Evolutionary conservation across 2,888 invertebrate genomes (phyloP).

Genomic region (Lysandra coridon): DNA sequence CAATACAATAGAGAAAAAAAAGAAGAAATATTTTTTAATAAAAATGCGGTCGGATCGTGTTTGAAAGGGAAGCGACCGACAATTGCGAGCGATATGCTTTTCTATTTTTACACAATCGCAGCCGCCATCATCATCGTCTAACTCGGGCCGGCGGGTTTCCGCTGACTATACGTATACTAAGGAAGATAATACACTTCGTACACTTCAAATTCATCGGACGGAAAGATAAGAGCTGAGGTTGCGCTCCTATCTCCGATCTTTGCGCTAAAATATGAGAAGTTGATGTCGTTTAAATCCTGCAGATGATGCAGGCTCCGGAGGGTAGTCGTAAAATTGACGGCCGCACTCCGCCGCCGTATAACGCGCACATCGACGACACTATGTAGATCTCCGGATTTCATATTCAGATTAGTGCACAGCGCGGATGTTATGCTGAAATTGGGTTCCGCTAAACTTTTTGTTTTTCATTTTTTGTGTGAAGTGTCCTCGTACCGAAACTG

Average conservation of each 20-base stretch:
- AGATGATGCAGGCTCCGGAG: constrained; percentile 9
- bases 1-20: constrained; percentile 27
- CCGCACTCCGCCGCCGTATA: not conserved
- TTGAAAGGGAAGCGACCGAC: constrained; percentile 28
- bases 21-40: constrained; percentile 28
- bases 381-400: constrained; percentile 25
- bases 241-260: constrained; percentile 1
- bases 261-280: constrained; percentile 10
- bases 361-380: not conserved
- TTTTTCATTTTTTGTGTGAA: not conserved
- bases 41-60: constrained; percentile 27
- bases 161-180: not conserved
- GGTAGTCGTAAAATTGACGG: constrained; percentile 6
- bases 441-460: not conserved
- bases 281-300: constrained; percentile 21
- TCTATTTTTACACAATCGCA: constrained; percentile 17
- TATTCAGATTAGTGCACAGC: constrained; percentile 23
- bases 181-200: not conserved
- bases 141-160: not conserved
- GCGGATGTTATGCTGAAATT: constrained; percentile 14
- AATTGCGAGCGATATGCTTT: constrained; percentile 12
- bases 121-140: not conserved
- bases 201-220: not conserved
- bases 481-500: not conserved
- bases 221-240: not conserved